Percentiles rank a stretch among this genome's conserved stretches.
phyloP scores from a whole-genome alignment of 2,888 invertebrate genomes.

The Ochropleura leucogaster region DNA sequence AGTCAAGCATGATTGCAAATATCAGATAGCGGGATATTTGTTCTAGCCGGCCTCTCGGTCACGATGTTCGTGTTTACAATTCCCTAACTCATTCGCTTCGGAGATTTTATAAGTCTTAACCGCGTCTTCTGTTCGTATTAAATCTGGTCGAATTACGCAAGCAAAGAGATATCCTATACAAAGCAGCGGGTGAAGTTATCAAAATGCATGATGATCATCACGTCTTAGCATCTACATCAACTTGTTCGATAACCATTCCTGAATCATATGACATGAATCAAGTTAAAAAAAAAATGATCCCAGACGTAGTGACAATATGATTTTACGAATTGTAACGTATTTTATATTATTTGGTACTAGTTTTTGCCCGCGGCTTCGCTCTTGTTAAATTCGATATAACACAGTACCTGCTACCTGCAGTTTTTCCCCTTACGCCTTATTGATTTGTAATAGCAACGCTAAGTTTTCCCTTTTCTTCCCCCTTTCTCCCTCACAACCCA shows the following conservation, averaged over 20 bases:
- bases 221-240: background rate
- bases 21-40: constrained; percentile 45
- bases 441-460: too few species aligned
- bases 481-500: too few species aligned
- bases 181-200: background rate
- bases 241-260: background rate
- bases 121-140: background rate
- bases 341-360: too few species aligned
- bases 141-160: background rate
- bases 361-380: too few species aligned
- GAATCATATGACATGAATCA: too few species aligned
- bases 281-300: too few species aligned
- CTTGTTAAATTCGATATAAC: too few species aligned
- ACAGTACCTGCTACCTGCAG: too few species aligned
- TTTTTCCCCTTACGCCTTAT: too few species aligned
- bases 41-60: constrained; percentile 36
- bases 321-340: too few species aligned
- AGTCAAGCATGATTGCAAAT: constrained; percentile 33
- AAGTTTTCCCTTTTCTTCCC: too few species aligned
- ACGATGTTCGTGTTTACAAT: constrained; percentile 40
- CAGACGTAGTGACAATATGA: too few species aligned
- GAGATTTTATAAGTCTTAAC: constrained; percentile 12
- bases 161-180: background rate
- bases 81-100: constrained; percentile 24
- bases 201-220: background rate